Conservation (phyloP, 2,797 vertebrate species). For the Heliangelus exortis region DNA sequence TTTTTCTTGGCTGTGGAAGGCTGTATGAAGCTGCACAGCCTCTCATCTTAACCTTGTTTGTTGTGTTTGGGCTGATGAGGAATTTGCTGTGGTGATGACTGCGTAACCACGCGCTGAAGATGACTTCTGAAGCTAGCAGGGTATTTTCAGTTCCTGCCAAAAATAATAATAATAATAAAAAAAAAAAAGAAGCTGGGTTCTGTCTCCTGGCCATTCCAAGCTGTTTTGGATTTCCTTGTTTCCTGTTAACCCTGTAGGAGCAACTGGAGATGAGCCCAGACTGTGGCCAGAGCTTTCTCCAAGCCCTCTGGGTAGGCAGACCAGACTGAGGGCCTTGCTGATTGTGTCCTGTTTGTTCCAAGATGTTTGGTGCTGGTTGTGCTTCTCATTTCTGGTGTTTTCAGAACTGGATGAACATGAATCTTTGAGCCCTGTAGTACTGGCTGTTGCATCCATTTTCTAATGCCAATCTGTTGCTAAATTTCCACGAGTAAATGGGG, state of each 20-base stretch:
- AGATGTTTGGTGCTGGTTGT: not conserved
- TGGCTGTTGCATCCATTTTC: not conserved
- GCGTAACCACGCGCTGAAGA: not conserved
- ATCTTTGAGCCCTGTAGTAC: not conserved
- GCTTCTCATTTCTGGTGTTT: not conserved
- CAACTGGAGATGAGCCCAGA: not conserved
- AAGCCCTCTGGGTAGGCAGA: not conserved
- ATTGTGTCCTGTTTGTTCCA: rapidly evolving
- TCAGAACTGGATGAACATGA: not conserved
- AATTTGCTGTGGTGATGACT: not conserved
- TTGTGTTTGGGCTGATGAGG: not conserved
- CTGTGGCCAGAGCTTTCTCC: not conserved
- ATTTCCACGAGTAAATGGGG: not conserved
- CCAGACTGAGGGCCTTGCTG: not conserved
- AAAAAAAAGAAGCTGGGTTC: not conserved
- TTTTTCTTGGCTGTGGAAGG: not conserved
- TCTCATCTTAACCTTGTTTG: too few species aligned
- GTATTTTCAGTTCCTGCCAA: not conserved
- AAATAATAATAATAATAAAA: too few species aligned
- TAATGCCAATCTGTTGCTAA: not conserved
- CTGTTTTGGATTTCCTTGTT: not conserved
- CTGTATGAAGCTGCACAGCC: not conserved
- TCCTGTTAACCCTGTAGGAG: conserved; percentile 30
- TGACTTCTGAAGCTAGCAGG: not conserved
- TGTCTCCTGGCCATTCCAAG: not conserved